phyloP scores from a whole-genome alignment of 2,113 vertebrate genomes.

The Malurus melanocephalus region DNA sequence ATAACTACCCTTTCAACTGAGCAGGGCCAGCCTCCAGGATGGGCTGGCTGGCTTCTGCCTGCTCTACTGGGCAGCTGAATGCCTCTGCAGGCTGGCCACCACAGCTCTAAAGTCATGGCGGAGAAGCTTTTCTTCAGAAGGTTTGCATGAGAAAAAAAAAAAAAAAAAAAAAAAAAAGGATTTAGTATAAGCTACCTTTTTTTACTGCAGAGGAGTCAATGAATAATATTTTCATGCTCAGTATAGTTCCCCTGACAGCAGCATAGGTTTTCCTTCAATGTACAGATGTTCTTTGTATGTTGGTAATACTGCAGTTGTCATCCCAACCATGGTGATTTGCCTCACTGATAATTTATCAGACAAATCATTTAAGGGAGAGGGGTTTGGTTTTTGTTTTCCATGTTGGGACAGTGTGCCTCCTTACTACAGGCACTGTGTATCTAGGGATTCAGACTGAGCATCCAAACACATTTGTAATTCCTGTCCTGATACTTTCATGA shows the following conservation, averaged over 20 bases:
- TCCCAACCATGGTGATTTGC: neutral
- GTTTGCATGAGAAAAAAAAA: neutral
- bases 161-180: neutral
- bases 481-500: neutral
- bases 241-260: neutral
- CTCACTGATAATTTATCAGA: neutral
- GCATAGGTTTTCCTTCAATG: neutral
- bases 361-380: neutral
- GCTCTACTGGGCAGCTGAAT: neutral
- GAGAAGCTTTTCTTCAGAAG: neutral
- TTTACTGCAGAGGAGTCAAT: neutral
- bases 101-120: neutral
- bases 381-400: neutral
- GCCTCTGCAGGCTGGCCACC: accelerated
- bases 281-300: neutral
- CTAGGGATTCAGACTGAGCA: neutral
- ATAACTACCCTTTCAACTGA: neutral
- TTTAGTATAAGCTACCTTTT: neutral
- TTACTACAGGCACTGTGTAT: neutral
- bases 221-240: neutral
- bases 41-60: neutral
- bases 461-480: neutral
- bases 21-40: neutral
- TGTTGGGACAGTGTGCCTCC: neutral
- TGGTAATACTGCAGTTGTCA: neutral